These are phyloP conservation scores for Cyaniris semiargus DNA, from an alignment of 2,888 invertebrate genomes.

Conservation along the genomic window DNA sequence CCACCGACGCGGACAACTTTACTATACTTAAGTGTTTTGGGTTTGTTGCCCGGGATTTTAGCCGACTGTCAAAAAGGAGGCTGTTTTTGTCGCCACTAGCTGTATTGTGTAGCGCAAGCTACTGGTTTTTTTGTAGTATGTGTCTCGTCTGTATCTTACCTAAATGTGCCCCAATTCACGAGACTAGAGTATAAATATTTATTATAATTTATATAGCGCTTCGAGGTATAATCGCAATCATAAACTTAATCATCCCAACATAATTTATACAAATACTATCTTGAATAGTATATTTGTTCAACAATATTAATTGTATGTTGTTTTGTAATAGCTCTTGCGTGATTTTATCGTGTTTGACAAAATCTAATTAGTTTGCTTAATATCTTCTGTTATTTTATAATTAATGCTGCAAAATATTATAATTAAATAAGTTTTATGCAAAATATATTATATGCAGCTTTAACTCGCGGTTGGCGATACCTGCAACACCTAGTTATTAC, in stretches of 20 bases:
- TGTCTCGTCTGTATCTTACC: not conserved
- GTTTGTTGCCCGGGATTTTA: no score
- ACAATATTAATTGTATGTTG: not conserved
- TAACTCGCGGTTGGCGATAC: no score
- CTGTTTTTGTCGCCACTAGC: no score
- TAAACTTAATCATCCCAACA: conserved; percentile 22
- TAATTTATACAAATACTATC: conserved; percentile 11
- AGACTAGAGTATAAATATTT: conserved; percentile 22
- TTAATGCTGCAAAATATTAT: no score
- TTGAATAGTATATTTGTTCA: conserved; percentile 1
- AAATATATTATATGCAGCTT: no score
- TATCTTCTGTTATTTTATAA: no score
- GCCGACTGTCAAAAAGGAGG: no score
- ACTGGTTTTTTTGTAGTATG: not conserved
- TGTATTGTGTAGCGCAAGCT: no score
- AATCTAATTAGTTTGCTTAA: not conserved
- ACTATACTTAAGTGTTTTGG: no score
- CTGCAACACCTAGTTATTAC: no score
- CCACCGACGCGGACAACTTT: no score
- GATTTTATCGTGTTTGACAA: not conserved
- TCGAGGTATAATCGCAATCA: conserved; percentile 10
- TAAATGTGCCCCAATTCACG: not conserved
- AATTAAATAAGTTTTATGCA: no score
- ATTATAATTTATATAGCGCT: not conserved
- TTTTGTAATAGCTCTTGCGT: not conserved